Evolutionary conservation across 2,888 invertebrate species (phyloP).

Genomic region (Gisinianus flammeolus): DNA sequence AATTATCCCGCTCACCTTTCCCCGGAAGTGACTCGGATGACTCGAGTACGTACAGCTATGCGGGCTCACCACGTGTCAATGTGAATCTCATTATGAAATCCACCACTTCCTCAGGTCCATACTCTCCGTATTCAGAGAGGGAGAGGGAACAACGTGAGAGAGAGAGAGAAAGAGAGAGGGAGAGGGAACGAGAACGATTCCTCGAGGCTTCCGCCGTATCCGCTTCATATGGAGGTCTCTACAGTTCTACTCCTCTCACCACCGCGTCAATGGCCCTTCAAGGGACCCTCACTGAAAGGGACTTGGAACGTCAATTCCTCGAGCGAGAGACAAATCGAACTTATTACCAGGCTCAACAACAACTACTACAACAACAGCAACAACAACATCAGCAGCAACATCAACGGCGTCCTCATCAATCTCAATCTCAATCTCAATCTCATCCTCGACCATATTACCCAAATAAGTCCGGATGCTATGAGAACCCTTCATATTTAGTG

Average conservation of each 20-base stretch:
- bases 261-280: too few species aligned
- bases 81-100: not conserved
- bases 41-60: constrained; percentile 50
- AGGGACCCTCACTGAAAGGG: constrained; percentile 43
- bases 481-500: constrained; percentile 58
- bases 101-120: not conserved
- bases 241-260: not conserved
- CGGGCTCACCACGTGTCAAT: constrained; percentile 33
- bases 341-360: constrained; percentile 59
- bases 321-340: constrained; percentile 57
- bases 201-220: not conserved
- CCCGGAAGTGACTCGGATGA: constrained; percentile 57
- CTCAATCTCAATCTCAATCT: too few species aligned
- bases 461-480: constrained; percentile 58
- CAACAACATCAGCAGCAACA: constrained; percentile 52
- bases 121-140: not conserved
- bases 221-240: constrained; percentile 20
- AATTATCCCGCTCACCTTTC: constrained; percentile 30
- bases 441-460: constrained; percentile 50
- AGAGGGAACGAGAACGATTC: not conserved
- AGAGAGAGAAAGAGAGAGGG: not conserved
- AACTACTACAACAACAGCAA: constrained; percentile 47
- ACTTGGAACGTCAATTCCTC: constrained; percentile 45
- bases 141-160: not conserved
- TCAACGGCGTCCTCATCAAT: constrained; percentile 45